Evolutionary conservation across 2,888 invertebrate species (phyloP), one percentile per base, ranked within the genome.

Genomic region (Merodon equestris): DNA sequence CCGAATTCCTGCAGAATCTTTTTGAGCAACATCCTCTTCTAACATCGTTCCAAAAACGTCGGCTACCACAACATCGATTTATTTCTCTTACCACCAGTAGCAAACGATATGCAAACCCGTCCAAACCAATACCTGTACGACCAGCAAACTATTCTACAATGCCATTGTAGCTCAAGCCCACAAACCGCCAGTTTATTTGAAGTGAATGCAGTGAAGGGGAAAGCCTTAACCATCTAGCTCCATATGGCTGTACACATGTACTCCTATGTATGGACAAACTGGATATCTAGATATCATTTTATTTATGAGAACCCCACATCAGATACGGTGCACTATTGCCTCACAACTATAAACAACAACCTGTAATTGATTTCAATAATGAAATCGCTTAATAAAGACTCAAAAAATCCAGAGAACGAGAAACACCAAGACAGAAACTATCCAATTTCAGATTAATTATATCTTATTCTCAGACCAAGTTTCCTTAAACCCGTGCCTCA

Each of bases 281-380:
- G 51, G 58, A 70, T 76, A 50, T 44, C 51, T 51, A 72, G 76
- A 72, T 77, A 77, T 72, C 51, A 57, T 61, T 66, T 67, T 61
- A 72, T 72, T 77, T 77, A 77, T 77, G 76, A 72, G 53, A 19
- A 42, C 57, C 44, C 60, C 66, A 60, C 72, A 77, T 77, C 76
- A 77, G 76, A 76, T 72, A 48, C 45, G 72, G 60, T 72, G 34
- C 58, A 50, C 72, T 66, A 66, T 72, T 64, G 58, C 71, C 64
- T 54, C 64, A 66, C 58, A 12, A 38, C 40, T 15, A 18, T 12
- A 70, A 57, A 56, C 48, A 38, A 53, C 13, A 51, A 34, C 27
- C 18, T 44, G 47, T 64, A 75, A 58, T 67, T 34, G 48, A 60
- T 67, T 73, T 48, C 56, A 57, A 63, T 68, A 75, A 57, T 64